Base-by-base conservation (phyloP, 2,113 vertebrate species). In the Phainopepla nitens region DNA sequence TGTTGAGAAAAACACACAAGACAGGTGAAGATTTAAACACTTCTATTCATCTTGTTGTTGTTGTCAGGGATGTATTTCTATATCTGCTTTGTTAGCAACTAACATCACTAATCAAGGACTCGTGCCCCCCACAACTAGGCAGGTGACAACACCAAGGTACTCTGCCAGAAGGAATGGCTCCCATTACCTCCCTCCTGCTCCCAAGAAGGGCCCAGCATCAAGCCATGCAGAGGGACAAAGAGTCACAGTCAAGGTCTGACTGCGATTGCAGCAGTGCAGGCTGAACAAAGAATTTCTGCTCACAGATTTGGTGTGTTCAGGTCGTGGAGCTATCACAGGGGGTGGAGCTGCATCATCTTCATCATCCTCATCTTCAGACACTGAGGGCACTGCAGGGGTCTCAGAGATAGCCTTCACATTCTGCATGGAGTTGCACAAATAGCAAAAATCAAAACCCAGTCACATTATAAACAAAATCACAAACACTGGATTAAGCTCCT, bases 281-380 rank as follows among this genome's bases (percentile, higher is more conserved):
- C 45, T 79, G 35, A 94, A 53, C 5, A 15, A 65, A 54, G 13
- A 14, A 73, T 51, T 54, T 50, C 24, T 70, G 97, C 99, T 98
- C 96, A 99, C 99, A 39, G 99, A 99, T 98, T 99, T 99, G 47
- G 99, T 99, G 98, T 99, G 99, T 35, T 99, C 99, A 7, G 99
- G 99, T 28, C 99, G 98, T 1, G 99, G 99, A 47, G 99, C 99
- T 71, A 99, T 98, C 92, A 98, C 98, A 0, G 99, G 99, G 6
- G 99, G 99, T 15, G 99, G 99, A 36, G 98, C 97, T 9, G 98
- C 98, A 82, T 99, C 99, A 2, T 99, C 99, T 47, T 99, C 99
- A 69, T 99, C 99, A 1, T 99, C 99, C 79, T 98, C 98, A 49
- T 98, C 98, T 96, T 99, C 99, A 10, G 99, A 99, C n/a, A 99